Evolutionary conservation across 2,113 vertebrate species (phyloP).

Genomic region (Cairina moschata): DNA sequence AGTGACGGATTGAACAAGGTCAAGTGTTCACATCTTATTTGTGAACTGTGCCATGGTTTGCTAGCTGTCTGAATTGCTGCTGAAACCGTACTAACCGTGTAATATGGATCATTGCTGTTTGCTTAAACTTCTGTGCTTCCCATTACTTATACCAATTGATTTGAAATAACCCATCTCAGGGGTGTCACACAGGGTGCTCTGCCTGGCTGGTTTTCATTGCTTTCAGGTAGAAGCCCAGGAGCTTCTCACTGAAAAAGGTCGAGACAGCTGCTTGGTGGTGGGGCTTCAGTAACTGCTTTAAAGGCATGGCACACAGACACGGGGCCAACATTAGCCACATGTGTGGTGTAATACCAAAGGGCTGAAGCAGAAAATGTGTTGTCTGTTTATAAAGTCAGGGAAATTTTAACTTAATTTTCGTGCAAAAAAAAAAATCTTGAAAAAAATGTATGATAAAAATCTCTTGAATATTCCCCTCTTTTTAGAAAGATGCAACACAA

Average conservation of each 20-base stretch:
- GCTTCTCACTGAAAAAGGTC: background rate
- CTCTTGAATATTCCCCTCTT: background rate
- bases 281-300: background rate
- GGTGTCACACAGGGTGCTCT: background rate
- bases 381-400: background rate
- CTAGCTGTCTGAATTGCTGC: background rate
- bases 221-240: background rate
- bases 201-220: background rate
- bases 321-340: background rate
- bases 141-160: background rate
- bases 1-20: background rate
- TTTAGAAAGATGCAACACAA: background rate
- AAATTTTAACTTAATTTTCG: background rate
- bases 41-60: background rate
- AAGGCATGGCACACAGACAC: background rate
- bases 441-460: background rate
- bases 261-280: background rate
- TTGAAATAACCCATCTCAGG: background rate
- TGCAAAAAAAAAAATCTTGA: background rate
- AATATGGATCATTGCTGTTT: background rate
- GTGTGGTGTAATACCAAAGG: background rate
- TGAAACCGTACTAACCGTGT: background rate
- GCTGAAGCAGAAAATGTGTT: background rate
- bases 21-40: background rate
- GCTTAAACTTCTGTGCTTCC: background rate